A percentile compares a stretch with the other conserved stretches of the same genome.
Evolutionary conservation across 2,797 vertebrate genomes (phyloP).

Genomic region (Notolepis coatsorum): DNA sequence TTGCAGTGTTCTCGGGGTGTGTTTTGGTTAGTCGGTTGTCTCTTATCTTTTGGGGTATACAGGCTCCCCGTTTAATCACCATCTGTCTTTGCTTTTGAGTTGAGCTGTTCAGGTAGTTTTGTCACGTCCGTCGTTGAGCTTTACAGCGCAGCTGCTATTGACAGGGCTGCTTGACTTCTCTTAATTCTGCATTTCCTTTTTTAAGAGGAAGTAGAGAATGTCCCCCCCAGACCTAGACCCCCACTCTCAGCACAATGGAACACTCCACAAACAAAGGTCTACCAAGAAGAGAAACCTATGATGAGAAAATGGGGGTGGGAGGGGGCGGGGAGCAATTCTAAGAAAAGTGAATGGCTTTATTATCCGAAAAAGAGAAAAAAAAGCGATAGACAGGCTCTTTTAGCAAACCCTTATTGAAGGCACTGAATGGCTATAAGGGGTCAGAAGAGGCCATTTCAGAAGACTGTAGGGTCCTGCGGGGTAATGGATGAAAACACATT

Average conservation of each 20-base stretch:
- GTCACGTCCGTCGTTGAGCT: slow-evolving; percentile 32
- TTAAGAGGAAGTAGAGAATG: slow-evolving; percentile 46
- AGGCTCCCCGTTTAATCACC: background rate
- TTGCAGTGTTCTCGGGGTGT: background rate
- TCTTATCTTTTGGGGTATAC: background rate
- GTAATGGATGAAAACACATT: slow-evolving; percentile 1
- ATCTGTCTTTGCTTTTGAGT: background rate
- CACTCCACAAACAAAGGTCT: slow-evolving; percentile 56
- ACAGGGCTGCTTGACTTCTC: slow-evolving; percentile 34
- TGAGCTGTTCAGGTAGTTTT: slow-evolving; percentile 19
- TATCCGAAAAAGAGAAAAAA: slow-evolving; percentile 50
- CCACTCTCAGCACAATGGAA: slow-evolving; percentile 42
- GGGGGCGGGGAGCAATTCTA: slow-evolving; percentile 44
- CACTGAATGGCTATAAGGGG: slow-evolving; percentile 37
- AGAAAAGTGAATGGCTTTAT: slow-evolving; percentile 63
- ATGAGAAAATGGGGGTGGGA: slow-evolving; percentile 28
- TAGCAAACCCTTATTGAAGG: slow-evolving; percentile 35
- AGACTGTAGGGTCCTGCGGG: slow-evolving; percentile 18
- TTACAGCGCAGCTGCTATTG: slow-evolving; percentile 50
- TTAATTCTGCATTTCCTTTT: too few species aligned
- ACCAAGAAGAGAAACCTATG: slow-evolving; percentile 40
- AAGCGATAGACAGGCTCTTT: slow-evolving; percentile 46
- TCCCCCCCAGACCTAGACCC: slow-evolving; percentile 25
- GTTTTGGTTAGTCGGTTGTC: background rate
- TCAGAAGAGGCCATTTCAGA: slow-evolving; percentile 41